Base-by-base conservation (phyloP, 2,113 vertebrate species). In the Catharus fuscescens region DNA sequence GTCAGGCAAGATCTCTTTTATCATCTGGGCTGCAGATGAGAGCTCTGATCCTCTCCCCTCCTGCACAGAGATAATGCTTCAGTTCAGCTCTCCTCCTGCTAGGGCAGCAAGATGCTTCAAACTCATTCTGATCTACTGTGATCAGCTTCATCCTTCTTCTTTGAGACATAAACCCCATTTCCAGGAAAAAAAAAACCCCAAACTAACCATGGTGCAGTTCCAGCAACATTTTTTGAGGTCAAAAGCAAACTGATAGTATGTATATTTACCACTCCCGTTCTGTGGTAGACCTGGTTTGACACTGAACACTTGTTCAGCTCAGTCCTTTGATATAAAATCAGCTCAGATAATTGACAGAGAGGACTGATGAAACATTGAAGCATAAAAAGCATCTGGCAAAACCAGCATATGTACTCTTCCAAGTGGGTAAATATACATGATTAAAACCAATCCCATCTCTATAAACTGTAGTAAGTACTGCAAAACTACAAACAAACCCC, bases 1-100 rank as follows among this genome's bases (percentile, higher is more conserved):
- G 65, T 72, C 74, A 59, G 48, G 64, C 83, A 90, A 95, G 57
- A 74, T 64, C 80, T 92, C 83, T 97, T 88, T 76, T 78, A 47
- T 93, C 86, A 92, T 92, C 76, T 67, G 77, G 76, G 40, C n/a
- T 91, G 86, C 92, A 90, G 83, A 73, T 84, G 82, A 78, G 29
- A 88, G 40, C 53, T 71, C 77, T 71, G 57, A 67, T 71, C 19
- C 52, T 62, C 56, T n/a, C 18, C 32, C 7, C 24, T 80, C 19
- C 44, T 20, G 34, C 1, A 3, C 10, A 62, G 38, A 90, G n/a
- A 76, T 24, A 57, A 77, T 15, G 14, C 32, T 83, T 62, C 82
- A 19, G 23, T 42, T 88, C 82, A 80, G 54, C 40, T 83, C 29
- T 61, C 5, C 28, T 50, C n/a, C 24, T 31, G 42, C 72, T 44